These are phyloP conservation scores for Epistrophe eligans DNA, from an alignment of 2,888 invertebrate genomes.

Conservation along the genomic window DNA sequence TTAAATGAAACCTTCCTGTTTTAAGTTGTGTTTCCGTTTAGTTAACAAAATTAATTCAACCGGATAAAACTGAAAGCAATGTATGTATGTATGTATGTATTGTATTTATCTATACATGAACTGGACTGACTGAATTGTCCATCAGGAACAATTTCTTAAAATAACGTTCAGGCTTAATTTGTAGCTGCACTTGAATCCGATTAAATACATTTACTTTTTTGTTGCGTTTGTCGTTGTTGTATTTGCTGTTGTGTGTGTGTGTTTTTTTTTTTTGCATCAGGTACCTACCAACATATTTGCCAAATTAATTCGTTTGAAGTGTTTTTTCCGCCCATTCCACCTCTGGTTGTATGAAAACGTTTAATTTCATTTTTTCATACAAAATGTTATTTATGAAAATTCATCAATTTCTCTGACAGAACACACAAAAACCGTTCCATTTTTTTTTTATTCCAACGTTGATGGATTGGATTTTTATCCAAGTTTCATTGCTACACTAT, in stretches of 20 bases:
- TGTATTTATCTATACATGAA: too few species aligned
- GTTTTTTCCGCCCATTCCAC: constrained; percentile 1
- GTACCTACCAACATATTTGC: constrained; percentile 19
- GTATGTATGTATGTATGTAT: too few species aligned
- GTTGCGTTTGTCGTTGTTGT: background rate
- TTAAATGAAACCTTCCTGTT: constrained; percentile 30
- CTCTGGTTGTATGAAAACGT: constrained; percentile 10
- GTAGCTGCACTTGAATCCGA: constrained; percentile 51
- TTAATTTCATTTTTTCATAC: constrained; percentile 15
- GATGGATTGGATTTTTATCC: constrained; percentile 69
- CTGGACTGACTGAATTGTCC: background rate
- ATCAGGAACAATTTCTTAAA: constrained; percentile 21
- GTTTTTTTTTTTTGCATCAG: constrained; percentile 1
- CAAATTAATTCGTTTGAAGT: constrained; percentile 52
- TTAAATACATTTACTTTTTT: constrained; percentile 32
- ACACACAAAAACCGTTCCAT: constrained; percentile 25
- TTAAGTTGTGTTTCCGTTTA: constrained; percentile 26
- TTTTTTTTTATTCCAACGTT: constrained; percentile 25
- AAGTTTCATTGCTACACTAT: constrained; percentile 43
- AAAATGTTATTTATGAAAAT: constrained; percentile 50
- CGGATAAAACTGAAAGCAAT: constrained; percentile 6
- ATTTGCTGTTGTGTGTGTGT: background rate
- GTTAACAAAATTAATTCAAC: constrained; percentile 20
- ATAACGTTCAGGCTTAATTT: constrained; percentile 36
- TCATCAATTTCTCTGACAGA: constrained; percentile 62